These are phyloP conservation scores for Eretmocerus hayati DNA, from an alignment of 2,888 invertebrate genomes.

Conservation along the genomic window DNA sequence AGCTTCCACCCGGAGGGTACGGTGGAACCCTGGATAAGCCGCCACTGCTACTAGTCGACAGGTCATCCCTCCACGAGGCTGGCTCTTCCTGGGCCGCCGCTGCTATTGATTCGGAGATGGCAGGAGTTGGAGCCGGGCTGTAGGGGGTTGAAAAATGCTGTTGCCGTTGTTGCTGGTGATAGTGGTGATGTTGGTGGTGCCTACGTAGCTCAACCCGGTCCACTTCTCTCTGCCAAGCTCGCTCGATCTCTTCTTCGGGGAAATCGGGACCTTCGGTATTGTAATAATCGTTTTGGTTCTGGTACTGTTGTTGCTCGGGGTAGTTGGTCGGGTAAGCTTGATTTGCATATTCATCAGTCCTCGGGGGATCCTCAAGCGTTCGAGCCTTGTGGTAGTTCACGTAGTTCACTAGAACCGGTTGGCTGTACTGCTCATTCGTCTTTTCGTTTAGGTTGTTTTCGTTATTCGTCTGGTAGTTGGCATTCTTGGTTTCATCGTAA, in stretches of 20 bases:
- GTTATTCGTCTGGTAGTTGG: background rate
- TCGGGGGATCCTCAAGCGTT: too few relatives aligned
- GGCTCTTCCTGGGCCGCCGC: too few relatives aligned
- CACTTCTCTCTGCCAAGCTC: constrained; percentile 24
- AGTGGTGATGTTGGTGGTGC: background rate
- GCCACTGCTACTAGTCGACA: constrained; percentile 2
- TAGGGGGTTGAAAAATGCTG: constrained; percentile 2
- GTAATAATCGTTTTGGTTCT: background rate
- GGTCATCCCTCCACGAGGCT: constrained; percentile 1
- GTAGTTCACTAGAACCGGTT: too few relatives aligned
- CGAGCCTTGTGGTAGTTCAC: background rate
- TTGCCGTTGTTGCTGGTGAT: background rate
- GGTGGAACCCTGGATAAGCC: constrained; percentile 6
- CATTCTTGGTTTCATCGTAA: constrained; percentile 1
- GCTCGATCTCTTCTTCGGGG: constrained; percentile 26
- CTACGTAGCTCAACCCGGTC: constrained; percentile 19
- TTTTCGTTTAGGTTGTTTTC: background rate
- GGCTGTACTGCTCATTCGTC: background rate
- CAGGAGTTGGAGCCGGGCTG: background rate
- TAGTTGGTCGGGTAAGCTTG: too few relatives aligned
- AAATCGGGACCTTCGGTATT: too few relatives aligned
- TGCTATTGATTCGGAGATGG: constrained; percentile 12
- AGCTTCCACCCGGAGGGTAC: background rate
- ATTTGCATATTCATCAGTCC: too few relatives aligned
- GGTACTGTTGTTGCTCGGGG: too few relatives aligned